Percentiles rank a stretch among this genome's conserved stretches.
phyloP scores from a whole-genome alignment of 2,888 invertebrate genomes.

The Orchestes rusci region DNA sequence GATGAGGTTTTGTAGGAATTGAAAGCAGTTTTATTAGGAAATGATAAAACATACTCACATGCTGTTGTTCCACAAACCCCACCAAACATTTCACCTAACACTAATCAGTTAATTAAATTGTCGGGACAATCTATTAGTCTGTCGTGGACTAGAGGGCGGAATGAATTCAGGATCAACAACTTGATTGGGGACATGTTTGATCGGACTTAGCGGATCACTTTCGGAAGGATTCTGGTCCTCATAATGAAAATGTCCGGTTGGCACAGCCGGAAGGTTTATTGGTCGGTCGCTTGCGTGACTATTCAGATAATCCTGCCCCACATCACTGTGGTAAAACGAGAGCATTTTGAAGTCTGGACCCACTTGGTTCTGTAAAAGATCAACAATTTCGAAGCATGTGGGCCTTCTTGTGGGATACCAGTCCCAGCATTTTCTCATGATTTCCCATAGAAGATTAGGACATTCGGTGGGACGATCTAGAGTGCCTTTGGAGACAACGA shows the following conservation, averaged over 20 bases:
- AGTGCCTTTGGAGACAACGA: constrained; percentile 51
- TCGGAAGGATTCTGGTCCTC: not conserved
- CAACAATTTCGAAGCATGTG: constrained; percentile 55
- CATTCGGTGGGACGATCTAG: constrained; percentile 58
- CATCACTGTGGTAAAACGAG: constrained; percentile 59
- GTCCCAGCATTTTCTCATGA: constrained; percentile 65
- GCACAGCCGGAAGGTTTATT: constrained; percentile 35
- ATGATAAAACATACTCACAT: no score
- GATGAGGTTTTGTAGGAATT: no score
- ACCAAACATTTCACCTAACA: no score
- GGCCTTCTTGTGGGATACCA: constrained; percentile 58
- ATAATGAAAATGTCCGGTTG: constrained; percentile 10
- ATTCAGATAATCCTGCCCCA: constrained; percentile 48
- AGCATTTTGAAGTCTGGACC: constrained; percentile 51
- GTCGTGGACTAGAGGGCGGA: constrained; percentile 16
- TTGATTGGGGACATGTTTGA: not conserved
- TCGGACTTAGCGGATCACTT: constrained; percentile 8
- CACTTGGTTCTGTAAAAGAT: constrained; percentile 48
- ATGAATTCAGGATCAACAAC: constrained; percentile 11
- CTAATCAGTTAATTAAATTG: constrained; percentile 8
- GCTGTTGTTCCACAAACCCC: no score
- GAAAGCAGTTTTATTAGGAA: no score
- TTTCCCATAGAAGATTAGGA: constrained; percentile 55
- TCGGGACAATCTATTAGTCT: constrained; percentile 13
- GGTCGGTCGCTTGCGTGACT: constrained; percentile 30